Conservation (phyloP, 2,113 vertebrate genomes). For the Psammodynastes pulverulentus region DNA sequence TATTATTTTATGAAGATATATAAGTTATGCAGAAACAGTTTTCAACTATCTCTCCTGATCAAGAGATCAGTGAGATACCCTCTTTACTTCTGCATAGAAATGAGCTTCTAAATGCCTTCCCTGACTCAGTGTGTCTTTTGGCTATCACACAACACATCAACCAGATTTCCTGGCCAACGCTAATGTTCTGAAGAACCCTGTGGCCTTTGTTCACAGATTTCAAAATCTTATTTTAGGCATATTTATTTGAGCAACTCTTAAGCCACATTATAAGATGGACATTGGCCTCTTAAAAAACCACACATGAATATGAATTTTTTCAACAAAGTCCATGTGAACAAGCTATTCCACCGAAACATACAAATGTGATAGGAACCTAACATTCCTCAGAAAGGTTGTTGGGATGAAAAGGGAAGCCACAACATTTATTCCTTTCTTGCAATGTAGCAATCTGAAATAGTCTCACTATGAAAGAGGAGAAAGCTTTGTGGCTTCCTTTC, state of each 20-base stretch:
- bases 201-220: background rate
- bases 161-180: background rate
- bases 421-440: background rate
- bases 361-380: background rate
- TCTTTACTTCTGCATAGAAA: background rate
- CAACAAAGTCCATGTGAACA: background rate
- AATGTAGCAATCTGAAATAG: background rate
- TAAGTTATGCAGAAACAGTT: background rate
- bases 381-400: background rate
- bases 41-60: background rate
- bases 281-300: background rate
- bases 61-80: background rate
- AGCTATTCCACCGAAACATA: background rate
- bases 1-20: background rate
- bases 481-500: background rate
- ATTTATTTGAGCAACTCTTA: background rate
- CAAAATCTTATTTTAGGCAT: background rate
- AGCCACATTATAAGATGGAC: background rate
- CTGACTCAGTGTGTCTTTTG: background rate
- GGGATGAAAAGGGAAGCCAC: background rate
- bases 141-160: background rate
- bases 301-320: background rate
- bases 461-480: background rate
- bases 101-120: background rate
- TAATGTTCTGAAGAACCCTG: background rate